Evolutionary conservation across 2,797 vertebrate species (phyloP), one percentile per base, ranked within the genome.

Genomic region (Chrysocyon brachyurus): DNA sequence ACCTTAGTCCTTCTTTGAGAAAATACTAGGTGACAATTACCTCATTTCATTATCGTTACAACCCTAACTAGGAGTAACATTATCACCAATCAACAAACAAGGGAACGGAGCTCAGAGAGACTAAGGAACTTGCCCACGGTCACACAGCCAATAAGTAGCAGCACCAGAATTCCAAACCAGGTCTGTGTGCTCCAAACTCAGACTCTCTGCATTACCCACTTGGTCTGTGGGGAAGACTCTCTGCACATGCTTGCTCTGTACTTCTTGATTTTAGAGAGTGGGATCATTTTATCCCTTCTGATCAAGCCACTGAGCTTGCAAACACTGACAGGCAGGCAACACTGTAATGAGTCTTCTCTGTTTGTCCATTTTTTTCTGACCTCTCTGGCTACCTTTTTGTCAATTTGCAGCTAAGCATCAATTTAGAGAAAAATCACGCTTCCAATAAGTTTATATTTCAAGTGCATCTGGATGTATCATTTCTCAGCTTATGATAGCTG

Each of bases 381-480:
- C 21, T 56, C 26, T 91, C 26, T 81, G 31, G 10, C 16, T 73
- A 66, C 15, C 21, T 84, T 66, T 40, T 56, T 46, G 46, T 72
- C 64, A 49, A 9, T 81, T 66, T 90, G 28, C 3, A 96, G 52
- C n/a, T 89, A 86, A n/a, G 84, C 46, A 75, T 78, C 79, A 85
- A 75, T 33, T 88, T 78, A 90, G 56, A 87, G 52, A 89, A 88
- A 81, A 96, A 75, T 52, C 21, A 49, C 22, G 14, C 86, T 96
- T 83, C 77, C 66, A 61, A 2, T 77, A 83, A 72, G n/a, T 83
- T 66, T 59, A 49, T 12, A 73, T 68, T 22, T 85, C 56, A 59
- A 68, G 56, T 84, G 9, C 54, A 79, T 87, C 90, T 89, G 46
- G n/a, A 49, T 9, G 57, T 52, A 91, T 16, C 22, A 77, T 61